A percentile compares a stretch with the other conserved stretches of the same genome.
Evolutionary conservation across 1,140 invertebrate species (phyloP).

Genomic region (Pentalonia nigronervosa): DNA sequence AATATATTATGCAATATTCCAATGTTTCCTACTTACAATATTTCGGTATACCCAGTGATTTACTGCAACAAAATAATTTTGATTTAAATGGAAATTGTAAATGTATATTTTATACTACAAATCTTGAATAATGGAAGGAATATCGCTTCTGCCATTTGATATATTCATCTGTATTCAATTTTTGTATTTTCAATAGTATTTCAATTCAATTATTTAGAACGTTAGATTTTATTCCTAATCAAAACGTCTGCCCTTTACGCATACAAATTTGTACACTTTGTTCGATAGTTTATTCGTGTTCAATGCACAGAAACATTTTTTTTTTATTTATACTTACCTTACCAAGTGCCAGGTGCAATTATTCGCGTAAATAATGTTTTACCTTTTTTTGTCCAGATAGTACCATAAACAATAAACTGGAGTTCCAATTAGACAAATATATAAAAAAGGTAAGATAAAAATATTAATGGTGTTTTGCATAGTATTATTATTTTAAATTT

Average conservation of each 20-base stretch:
- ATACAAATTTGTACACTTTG: background rate
- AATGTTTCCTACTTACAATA: background rate
- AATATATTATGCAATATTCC: too few relatives aligned
- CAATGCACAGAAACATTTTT: background rate
- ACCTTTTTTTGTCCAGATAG: slow-evolving; percentile 14
- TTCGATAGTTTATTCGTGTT: background rate
- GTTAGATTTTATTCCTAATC: background rate
- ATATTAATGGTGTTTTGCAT: background rate
- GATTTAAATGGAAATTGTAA: background rate
- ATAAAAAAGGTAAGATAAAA: background rate
- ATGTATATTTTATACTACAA: background rate
- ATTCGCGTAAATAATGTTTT: background rate
- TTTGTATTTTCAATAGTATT: background rate
- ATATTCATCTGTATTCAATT: background rate
- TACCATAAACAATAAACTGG: background rate
- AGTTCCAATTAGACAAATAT: background rate
- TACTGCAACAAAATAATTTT: background rate
- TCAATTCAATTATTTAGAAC: slow-evolving; percentile 4
- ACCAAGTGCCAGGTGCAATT: background rate
- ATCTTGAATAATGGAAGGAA: background rate
- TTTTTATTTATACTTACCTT: background rate
- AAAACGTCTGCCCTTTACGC: background rate
- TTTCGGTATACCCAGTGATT: background rate
- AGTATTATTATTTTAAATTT: background rate
- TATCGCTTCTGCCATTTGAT: background rate